phyloP scores from a whole-genome alignment of 2,113 vertebrate species.

The Paralichthys olivaceus region DNA sequence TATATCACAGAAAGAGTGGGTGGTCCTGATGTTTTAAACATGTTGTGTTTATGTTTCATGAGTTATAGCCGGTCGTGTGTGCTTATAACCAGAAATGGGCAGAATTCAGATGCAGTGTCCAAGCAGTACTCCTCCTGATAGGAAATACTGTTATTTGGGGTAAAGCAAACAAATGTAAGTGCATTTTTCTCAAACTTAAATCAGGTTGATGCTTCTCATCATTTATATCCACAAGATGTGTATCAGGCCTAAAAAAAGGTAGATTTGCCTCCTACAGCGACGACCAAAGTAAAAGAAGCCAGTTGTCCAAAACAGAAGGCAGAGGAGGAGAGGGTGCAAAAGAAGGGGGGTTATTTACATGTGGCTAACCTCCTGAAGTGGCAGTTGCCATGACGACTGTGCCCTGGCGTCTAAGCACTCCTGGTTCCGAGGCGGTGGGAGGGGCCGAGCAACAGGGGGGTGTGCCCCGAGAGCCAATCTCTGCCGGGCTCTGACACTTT shows the following conservation, averaged over 20 bases:
- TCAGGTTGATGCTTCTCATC: constrained; percentile 18
- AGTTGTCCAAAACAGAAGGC: constrained; percentile 7
- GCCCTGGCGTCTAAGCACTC: constrained; percentile 76
- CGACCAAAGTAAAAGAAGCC: constrained; percentile 2
- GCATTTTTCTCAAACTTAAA: too few relatives aligned
- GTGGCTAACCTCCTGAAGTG: constrained; percentile 51
- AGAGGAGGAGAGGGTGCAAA: constrained; percentile 5
- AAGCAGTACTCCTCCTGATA: not conserved
- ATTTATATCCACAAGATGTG: not conserved
- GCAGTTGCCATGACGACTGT: constrained; percentile 83
- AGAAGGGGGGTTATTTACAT: constrained; percentile 55
- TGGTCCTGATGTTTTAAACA: constrained; percentile 44
- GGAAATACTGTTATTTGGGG: constrained; percentile 7
- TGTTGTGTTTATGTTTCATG: constrained; percentile 34
- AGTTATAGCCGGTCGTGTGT: constrained; percentile 35
- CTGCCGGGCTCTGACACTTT: constrained; percentile 55
- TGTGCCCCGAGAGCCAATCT: constrained; percentile 79
- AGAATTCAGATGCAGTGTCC: constrained; percentile 25
- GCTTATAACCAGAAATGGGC: constrained; percentile 25
- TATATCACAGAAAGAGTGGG: constrained; percentile 25
- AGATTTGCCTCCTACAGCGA: not conserved
- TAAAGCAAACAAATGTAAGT: too few relatives aligned
- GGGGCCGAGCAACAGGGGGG: constrained; percentile 65
- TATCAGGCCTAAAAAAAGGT: constrained; percentile 9
- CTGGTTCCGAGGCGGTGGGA: constrained; percentile 49